Base-by-base conservation (phyloP, 2,797 vertebrate species). In the Paguma larvata region DNA sequence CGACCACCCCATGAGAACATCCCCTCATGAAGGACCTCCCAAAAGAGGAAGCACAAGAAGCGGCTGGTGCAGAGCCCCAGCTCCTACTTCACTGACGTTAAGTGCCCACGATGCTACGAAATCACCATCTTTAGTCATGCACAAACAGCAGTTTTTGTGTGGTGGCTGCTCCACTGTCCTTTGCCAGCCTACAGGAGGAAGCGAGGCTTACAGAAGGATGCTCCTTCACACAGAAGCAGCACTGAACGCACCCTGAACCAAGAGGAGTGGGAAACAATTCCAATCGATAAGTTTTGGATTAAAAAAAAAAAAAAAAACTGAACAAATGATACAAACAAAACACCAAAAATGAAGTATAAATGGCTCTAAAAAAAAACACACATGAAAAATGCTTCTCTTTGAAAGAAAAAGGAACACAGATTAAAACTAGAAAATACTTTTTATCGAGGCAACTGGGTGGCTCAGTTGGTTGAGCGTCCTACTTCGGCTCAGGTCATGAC, bases 311-410 rank as follows among this genome's bases (percentile, higher is more conserved):
- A n/a, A 91, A 9, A 1, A 56, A 12, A 51, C 51, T 48, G 23
- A 91, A 65, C n/a, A 83, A 86, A 90, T 67, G 73, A 67, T 34
- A 92, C 1, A 62, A 78, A 62, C 0, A 92, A 73, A n/a, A 83
- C 41, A 88, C 27, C 67, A 32, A 96, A 86, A 94, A 93, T 77
- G 19, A 93, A 91, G 53, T 30, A 88, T 32, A 79, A 75, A 80
- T 62, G 19, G 68, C 56, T 90, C 18, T 48, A 77, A 85, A 90
- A 87, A 83, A 59, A 27, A 77, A n/a, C n/a, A n/a, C n/a, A n/a
- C n/a, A n/a, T 1, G 27, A 77, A 86, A 85, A 84, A 44, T 34
- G 27, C 14, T 63, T 85, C 90, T 32, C 23, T 72, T 84, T 11
- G 30, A 96, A 95, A 85, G 62, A 91, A n/a, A 75, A 94, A 77